Evolutionary conservation across 2,888 invertebrate genomes (phyloP), one percentile per base, ranked within the genome.

Genomic region (Torymus auratus): DNA sequence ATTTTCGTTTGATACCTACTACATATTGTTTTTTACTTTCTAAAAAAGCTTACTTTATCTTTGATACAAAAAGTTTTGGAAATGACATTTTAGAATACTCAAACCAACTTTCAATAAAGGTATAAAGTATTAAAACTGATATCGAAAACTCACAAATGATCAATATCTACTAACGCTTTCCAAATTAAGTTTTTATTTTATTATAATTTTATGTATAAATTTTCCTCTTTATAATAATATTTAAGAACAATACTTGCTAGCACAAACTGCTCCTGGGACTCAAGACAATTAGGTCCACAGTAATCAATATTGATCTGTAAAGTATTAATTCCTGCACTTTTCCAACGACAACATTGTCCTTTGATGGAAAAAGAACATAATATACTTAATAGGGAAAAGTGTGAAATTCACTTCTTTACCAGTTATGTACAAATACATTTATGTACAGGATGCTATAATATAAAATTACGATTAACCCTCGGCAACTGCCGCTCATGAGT

Each of bases 361-460:
- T 61, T 58, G 13, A 2, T n/a, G 17, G 11, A 23, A 14, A 56
- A 58, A 50, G 15, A 61, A 52, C n/a, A 2, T n/a, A 14, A 2
- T n/a, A 14, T 53, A 20, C 2, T 20, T 20, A n/a, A 4, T 53
- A 13, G 13, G 50, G n/a, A 76, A 81, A 81, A 78, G 55, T 65
- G 70, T 61, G 55, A 0, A 50, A 15, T n/a, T 53, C 64, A 69
- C 41, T 74, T 80, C 80, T 80, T 77, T 71, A 78, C 78, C 52
- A 67, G 20, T 83, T 41, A 82, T 82, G 68, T 84, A 83, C 82
- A 81, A 78, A 72, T 83, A 83, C 78, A 82, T 81, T 65, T 86
- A 86, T 86, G 83, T 85, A 86, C 86, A 86, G 17, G 62, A 69
- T 69, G 61, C 76, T 82, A 83, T 84, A 53, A 82, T 82, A 78